A percentile compares a stretch with the other conserved stretches of the same genome.
phyloP scores from a whole-genome alignment of 2,113 vertebrate species.

The Oophaga pumilio region DNA sequence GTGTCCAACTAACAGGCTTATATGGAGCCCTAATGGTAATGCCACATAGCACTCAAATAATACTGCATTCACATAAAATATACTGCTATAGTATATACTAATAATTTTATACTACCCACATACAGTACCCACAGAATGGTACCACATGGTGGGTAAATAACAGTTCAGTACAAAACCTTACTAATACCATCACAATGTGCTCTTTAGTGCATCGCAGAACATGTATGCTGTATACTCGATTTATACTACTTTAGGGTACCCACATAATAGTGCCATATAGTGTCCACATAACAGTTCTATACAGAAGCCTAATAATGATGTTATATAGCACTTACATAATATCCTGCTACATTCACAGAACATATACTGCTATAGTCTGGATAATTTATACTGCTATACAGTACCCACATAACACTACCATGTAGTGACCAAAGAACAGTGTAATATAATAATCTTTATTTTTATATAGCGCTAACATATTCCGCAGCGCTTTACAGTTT shows the following conservation, averaged over 20 bases:
- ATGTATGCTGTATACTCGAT: neutral
- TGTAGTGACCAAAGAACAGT: too few relatives aligned
- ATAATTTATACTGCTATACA: too few relatives aligned
- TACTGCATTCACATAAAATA: neutral
- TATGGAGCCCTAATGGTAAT: neutral
- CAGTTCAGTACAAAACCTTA: neutral
- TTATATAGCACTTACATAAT: too few relatives aligned
- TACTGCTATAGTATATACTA: too few relatives aligned
- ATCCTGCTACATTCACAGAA: too few relatives aligned
- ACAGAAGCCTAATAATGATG: neutral
- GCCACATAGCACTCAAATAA: neutral
- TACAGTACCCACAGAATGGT: neutral
- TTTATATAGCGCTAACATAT: too few relatives aligned
- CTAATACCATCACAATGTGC: too few relatives aligned
- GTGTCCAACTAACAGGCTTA: neutral
- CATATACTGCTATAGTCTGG: too few relatives aligned
- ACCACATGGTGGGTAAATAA: neutral
- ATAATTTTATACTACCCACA: neutral
- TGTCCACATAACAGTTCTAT: neutral
- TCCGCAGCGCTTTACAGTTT: too few relatives aligned
- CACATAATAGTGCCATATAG: neutral
- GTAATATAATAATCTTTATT: too few relatives aligned
- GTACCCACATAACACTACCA: too few relatives aligned
- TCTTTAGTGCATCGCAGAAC: too few relatives aligned
- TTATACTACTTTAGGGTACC: neutral